phyloP scores from a whole-genome alignment of 2,797 vertebrate genomes.

The Bucorvus abyssinicus region DNA sequence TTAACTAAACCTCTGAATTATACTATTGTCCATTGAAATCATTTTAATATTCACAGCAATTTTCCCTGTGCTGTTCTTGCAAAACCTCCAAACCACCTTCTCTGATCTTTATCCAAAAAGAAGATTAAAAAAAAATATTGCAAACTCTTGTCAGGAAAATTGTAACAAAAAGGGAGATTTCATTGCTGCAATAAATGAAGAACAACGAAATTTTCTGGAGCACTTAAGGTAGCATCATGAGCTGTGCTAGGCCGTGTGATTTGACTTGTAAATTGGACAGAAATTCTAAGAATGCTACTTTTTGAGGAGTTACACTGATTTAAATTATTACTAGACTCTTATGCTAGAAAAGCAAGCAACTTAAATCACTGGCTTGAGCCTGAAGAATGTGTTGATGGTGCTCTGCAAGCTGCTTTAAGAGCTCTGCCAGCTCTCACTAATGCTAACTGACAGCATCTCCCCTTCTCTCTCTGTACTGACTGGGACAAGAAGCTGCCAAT shows the following conservation, averaged over 20 bases:
- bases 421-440: conserved; percentile 43
- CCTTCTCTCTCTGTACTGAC: neutral
- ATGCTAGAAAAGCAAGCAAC: conserved; percentile 7
- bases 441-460: conserved; percentile 59
- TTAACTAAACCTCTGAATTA: conserved; percentile 61
- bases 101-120: conserved; percentile 44
- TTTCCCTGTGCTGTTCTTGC: conserved; percentile 36
- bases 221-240: conserved; percentile 21
- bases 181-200: neutral
- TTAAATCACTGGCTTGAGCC: conserved; percentile 45
- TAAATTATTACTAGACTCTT: conserved; percentile 54
- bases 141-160: conserved; percentile 23
- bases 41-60: conserved; percentile 42
- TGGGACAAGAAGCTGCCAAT: conserved; percentile 46
- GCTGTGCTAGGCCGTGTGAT: neutral
- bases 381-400: conserved; percentile 37
- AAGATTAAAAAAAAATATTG: neutral
- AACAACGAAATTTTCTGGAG: conserved; percentile 22
- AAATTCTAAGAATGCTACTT: conserved; percentile 9
- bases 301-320: conserved; percentile 29
- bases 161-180: neutral
- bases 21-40: conserved; percentile 29
- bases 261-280: conserved; percentile 59
- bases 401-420: conserved; percentile 37
- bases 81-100: conserved; percentile 20